These are phyloP conservation scores for Tipula vernalis DNA, from an alignment of 2,888 invertebrate genomes.

Conservation along the genomic window DNA sequence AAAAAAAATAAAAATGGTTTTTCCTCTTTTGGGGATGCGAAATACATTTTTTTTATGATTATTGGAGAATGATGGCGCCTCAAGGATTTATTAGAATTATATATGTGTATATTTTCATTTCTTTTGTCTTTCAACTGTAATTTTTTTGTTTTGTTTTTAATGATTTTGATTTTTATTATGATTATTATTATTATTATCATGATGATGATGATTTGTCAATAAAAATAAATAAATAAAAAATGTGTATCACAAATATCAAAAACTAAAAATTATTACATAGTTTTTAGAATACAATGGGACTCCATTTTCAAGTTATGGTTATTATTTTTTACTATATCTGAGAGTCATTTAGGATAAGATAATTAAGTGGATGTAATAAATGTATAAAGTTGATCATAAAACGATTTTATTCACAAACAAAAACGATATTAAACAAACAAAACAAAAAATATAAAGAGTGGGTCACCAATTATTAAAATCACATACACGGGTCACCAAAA, in stretches of 20 bases:
- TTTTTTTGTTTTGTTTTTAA: not conserved
- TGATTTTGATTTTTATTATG: not conserved
- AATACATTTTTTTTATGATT: not conserved
- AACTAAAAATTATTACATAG: not conserved
- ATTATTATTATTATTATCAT: not conserved
- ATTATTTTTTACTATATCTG: not conserved
- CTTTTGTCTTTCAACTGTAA: not conserved
- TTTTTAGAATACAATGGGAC: not conserved
- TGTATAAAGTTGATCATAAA: not conserved
- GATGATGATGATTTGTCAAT: constrained; percentile 4
- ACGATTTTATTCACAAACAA: not conserved
- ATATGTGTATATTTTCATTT: not conserved
- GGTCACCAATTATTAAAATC: no score
- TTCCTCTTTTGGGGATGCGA: not conserved
- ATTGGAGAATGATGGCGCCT: not conserved
- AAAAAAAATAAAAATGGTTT: not conserved
- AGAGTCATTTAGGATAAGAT: not conserved
- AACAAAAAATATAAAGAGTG: no score
- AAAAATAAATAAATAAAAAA: not conserved
- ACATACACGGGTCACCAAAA: no score
- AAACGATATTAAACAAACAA: not conserved
- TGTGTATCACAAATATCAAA: not conserved
- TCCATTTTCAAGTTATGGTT: not conserved
- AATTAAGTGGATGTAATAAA: not conserved
- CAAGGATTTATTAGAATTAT: not conserved